Conservation (phyloP, 2,797 vertebrate species). For the Cyprinodon diabolis region DNA sequence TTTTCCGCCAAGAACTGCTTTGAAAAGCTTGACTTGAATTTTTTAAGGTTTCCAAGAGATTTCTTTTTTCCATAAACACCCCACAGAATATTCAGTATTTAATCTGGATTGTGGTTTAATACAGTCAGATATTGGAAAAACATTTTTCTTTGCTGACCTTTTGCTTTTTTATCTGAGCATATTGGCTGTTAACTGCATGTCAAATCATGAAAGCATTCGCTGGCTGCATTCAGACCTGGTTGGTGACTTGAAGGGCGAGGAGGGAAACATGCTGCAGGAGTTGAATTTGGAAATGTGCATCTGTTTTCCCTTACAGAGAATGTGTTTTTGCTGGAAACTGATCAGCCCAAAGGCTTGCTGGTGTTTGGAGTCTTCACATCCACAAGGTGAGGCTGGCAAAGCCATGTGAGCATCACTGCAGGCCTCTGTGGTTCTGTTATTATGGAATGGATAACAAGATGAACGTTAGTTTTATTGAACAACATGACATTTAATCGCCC, state of each 20-base stretch:
- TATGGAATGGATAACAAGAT: conserved; percentile 37
- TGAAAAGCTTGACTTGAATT: conserved; percentile 14
- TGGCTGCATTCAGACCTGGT: conserved; percentile 15
- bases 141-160: conserved; percentile 42
- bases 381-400: conserved; percentile 86
- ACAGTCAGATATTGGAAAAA: conserved; percentile 38
- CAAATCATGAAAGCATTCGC: conserved; percentile 6
- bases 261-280: conserved; percentile 17
- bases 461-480: conserved; percentile 26
- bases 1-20: conserved; percentile 3
- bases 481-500: conserved; percentile 35
- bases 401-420: conserved; percentile 59
- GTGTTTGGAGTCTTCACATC: conserved; percentile 97
- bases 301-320: conserved; percentile 84
- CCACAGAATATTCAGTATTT: conserved; percentile 34
- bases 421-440: conserved; percentile 40
- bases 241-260: conserved; percentile 7
- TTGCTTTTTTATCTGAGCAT: conserved; percentile 13
- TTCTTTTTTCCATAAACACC: conserved; percentile 53
- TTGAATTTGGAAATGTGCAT: conserved; percentile 12
- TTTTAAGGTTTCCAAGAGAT: conserved; percentile 25
- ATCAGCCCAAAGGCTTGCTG: conserved; percentile 90
- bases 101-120: conserved; percentile 41
- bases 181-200: conserved; percentile 1
- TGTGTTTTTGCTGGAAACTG: conserved; percentile 94